Percentiles rank a stretch among this genome's conserved stretches.
Evolutionary conservation across 2,888 invertebrate genomes (phyloP).

Genomic region (Phragmatobia fuliginosa): DNA sequence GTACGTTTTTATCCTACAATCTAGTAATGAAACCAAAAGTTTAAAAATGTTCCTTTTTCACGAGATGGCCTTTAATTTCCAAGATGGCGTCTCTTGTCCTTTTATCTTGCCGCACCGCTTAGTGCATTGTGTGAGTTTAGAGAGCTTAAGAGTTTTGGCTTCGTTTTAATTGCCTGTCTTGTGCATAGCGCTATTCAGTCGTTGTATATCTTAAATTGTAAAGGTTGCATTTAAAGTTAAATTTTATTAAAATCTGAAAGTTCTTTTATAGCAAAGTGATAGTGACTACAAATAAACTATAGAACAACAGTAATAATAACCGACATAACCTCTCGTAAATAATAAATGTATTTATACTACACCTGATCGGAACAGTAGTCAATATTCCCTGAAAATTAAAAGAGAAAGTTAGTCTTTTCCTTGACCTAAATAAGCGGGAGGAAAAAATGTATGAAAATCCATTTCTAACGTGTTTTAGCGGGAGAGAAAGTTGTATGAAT

Average conservation of each 20-base stretch:
- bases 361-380: too few relatives aligned
- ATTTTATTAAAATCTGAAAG: background rate
- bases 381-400: too few relatives aligned
- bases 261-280: too few relatives aligned
- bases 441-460: too few relatives aligned
- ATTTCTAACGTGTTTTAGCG: too few relatives aligned
- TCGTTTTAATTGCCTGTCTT: constrained; percentile 43
- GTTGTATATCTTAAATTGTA: background rate
- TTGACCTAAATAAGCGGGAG: too few relatives aligned
- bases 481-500: too few relatives aligned
- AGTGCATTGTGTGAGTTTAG: constrained; percentile 13
- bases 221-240: background rate
- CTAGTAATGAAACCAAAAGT: background rate
- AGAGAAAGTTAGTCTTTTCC: too few relatives aligned
- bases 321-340: too few relatives aligned
- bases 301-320: too few relatives aligned
- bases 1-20: background rate
- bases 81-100: constrained; percentile 2
- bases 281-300: too few relatives aligned
- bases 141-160: constrained; percentile 5
- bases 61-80: constrained; percentile 11
- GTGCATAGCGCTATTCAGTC: constrained; percentile 31
- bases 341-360: too few relatives aligned
- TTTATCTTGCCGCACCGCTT: constrained; percentile 11
- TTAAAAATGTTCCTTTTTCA: background rate